These are phyloP conservation scores for Lota lota DNA, from an alignment of 2,113 vertebrate genomes.

Conservation along the genomic window DNA sequence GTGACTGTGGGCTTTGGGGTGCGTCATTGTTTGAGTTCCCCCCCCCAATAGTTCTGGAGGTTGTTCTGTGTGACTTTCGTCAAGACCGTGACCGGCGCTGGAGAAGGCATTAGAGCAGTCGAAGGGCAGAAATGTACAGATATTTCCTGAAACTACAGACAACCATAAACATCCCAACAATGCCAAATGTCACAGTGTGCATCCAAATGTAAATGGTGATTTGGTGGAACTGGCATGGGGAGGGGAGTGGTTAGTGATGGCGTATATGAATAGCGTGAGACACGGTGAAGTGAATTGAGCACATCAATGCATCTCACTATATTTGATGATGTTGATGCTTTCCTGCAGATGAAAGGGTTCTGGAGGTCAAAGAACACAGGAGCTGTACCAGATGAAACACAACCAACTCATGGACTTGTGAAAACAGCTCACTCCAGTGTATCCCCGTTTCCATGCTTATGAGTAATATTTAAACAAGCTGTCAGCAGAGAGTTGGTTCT, in stretches of 20 bases:
- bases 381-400: too few relatives aligned
- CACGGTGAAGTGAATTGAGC: too few relatives aligned
- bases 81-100: slow-evolving; percentile 22
- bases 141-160: background rate
- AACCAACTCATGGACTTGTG: slow-evolving; percentile 4
- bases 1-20: slow-evolving; percentile 40
- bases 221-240: too few relatives aligned
- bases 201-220: background rate
- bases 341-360: too few relatives aligned
- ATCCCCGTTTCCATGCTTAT: slow-evolving; percentile 31
- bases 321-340: too few relatives aligned
- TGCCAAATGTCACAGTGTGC: background rate
- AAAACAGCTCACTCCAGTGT: slow-evolving; percentile 38
- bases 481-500: too few relatives aligned
- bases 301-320: too few relatives aligned
- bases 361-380: too few relatives aligned
- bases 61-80: slow-evolving; percentile 47
- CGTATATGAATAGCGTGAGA: too few relatives aligned
- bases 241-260: too few relatives aligned
- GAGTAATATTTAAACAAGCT: slow-evolving; percentile 24
- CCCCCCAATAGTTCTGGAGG: slow-evolving; percentile 26
- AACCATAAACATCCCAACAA: background rate
- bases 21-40: slow-evolving; percentile 35
- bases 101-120: background rate
- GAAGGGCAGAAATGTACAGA: background rate